A percentile compares a stretch with the other conserved stretches of the same genome.
phyloP scores from a whole-genome alignment of 2,113 vertebrate genomes.

The Physeter macrocephalus region DNA sequence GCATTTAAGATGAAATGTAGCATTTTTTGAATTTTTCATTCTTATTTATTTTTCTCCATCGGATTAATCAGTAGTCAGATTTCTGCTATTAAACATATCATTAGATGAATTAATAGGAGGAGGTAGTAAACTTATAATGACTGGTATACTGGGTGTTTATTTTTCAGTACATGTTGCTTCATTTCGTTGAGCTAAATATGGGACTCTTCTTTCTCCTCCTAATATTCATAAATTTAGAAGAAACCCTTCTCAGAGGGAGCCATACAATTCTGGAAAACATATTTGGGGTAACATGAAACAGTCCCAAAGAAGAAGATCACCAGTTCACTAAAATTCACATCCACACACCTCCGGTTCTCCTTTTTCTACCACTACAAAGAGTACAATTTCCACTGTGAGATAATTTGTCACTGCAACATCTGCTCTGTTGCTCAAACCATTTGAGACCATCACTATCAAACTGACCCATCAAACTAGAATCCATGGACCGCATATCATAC shows the following conservation, averaged over 20 bases:
- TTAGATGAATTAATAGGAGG: not conserved
- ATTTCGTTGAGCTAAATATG: not conserved
- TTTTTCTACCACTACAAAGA: not conserved
- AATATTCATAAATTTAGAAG: not conserved
- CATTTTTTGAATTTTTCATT: not conserved
- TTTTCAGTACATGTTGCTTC: constrained; percentile 22
- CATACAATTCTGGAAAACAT: not conserved
- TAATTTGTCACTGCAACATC: not conserved
- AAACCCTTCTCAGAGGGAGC: not conserved
- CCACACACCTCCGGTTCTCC: not conserved
- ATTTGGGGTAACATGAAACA: not conserved
- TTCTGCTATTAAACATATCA: not conserved
- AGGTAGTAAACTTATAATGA: not conserved
- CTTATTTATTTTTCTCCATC: not conserved
- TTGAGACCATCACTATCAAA: not conserved
- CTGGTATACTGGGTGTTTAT: not conserved
- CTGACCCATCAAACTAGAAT: not conserved
- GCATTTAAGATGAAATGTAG: not conserved
- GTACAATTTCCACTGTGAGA: not conserved
- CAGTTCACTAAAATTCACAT: not conserved
- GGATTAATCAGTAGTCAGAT: not conserved
- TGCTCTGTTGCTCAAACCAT: not conserved
- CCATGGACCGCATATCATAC: not conserved
- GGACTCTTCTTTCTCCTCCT: not conserved
- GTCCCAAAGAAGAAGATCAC: not conserved